phyloP scores from a whole-genome alignment of 1,140 invertebrate genomes.

The Pseudoatta argentina region DNA sequence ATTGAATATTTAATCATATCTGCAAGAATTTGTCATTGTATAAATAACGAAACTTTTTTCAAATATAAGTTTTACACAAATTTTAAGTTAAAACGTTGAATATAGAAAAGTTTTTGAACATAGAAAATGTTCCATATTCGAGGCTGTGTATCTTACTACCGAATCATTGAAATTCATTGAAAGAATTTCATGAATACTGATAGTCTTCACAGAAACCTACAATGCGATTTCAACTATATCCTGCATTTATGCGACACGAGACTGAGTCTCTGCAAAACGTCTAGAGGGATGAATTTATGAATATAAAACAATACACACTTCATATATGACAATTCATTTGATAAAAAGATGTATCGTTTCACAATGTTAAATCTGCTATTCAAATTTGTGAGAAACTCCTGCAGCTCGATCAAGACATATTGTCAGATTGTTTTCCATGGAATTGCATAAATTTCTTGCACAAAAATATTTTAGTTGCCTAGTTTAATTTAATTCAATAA shows the following conservation, averaged over 20 bases:
- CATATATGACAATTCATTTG: constrained; percentile 31
- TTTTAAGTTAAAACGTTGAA: neutral
- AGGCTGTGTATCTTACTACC: neutral
- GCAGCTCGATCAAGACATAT: neutral
- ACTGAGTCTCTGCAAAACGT: neutral
- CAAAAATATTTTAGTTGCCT: neutral
- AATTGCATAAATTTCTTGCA: neutral
- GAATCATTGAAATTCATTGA: constrained; percentile 56
- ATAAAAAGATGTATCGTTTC: constrained; percentile 30
- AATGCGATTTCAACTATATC: constrained; percentile 31
- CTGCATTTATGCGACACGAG: constrained; percentile 24
- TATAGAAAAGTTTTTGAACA: neutral
- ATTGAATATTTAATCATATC: neutral
- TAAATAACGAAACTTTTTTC: neutral
- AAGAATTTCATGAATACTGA: constrained; percentile 36
- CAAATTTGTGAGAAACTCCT: constrained; percentile 27
- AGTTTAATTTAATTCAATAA: constrained; percentile 1
- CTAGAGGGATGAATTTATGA: constrained; percentile 47
- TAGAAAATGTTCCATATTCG: neutral
- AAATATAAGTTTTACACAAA: neutral
- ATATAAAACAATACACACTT: constrained; percentile 32
- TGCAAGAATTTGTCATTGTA: neutral
- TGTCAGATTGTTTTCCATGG: neutral
- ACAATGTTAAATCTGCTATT: neutral
- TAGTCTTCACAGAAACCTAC: constrained; percentile 20